A percentile compares a stretch with the other conserved stretches of the same genome.
These are phyloP conservation scores for Helogale parvula DNA, from an alignment of 2,113 vertebrate genomes.

Conservation along the genomic window DNA sequence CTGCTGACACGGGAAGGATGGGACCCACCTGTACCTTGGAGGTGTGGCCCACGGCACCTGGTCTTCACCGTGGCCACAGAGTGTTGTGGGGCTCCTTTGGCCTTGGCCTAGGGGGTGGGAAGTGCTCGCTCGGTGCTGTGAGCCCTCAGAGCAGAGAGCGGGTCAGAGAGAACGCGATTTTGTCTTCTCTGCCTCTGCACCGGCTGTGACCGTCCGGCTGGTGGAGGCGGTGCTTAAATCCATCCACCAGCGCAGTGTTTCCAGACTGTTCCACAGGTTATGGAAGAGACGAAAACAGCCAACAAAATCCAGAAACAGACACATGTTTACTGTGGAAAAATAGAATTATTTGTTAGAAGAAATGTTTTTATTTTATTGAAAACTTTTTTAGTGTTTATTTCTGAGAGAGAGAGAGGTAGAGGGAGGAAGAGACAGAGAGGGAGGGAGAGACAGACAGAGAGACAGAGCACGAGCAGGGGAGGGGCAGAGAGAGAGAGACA, in stretches of 20 bases:
- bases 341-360: neutral
- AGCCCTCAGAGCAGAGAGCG: neutral
- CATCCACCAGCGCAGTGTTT: rapidly evolving
- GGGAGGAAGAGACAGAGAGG: no score
- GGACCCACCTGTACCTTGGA: rapidly evolving
- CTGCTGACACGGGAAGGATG: rapidly evolving
- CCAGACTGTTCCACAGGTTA: neutral
- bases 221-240: no score
- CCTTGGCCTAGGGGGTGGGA: neutral
- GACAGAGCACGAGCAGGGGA: no score
- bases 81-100: rapidly evolving
- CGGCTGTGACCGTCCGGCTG: neutral
- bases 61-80: rapidly evolving
- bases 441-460: no score
- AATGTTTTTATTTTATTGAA: no score
- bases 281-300: rapidly evolving
- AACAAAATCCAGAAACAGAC: rapidly evolving
- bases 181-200: neutral
- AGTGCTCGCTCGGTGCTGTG: rapidly evolving
- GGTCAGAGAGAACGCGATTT: no score
- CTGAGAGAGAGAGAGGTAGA: no score
- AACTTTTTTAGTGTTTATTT: no score
- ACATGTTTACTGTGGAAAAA: neutral
- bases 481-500: no score
- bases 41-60: neutral